These are phyloP conservation scores for Pholis gunnellus DNA, from an alignment of 2,113 vertebrate genomes.

Conservation along the genomic window DNA sequence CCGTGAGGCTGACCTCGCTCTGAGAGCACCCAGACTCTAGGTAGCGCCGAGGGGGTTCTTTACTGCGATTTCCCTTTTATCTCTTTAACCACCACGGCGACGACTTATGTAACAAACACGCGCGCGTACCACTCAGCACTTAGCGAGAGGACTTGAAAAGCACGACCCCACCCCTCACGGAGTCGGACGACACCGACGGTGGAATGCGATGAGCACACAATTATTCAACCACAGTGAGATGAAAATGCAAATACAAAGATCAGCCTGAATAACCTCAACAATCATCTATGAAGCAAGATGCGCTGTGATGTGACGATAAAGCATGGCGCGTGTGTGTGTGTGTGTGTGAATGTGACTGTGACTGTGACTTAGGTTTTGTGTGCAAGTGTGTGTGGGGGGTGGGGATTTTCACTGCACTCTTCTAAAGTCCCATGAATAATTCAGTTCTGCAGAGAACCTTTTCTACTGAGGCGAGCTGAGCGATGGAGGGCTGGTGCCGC, in stretches of 20 bases:
- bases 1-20: background rate
- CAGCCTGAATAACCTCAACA: slow-evolving; percentile 6
- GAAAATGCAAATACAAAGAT: slow-evolving; percentile 6
- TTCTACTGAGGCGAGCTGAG: slow-evolving; percentile 71
- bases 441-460: slow-evolving; percentile 81
- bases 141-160: slow-evolving; percentile 19
- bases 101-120: slow-evolving; percentile 59
- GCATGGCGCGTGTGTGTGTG: slow-evolving; percentile 19
- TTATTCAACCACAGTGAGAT: slow-evolving; percentile 61
- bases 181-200: slow-evolving; percentile 32
- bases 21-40: slow-evolving; percentile 7
- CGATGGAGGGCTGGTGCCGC: slow-evolving; percentile 43
- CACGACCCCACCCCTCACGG: slow-evolving; percentile 53
- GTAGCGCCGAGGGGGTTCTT: slow-evolving; percentile 11
- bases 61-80: background rate
- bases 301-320: slow-evolving; percentile 39
- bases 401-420: slow-evolving; percentile 77
- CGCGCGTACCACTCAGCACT: slow-evolving; percentile 10
- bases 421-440: slow-evolving; percentile 82
- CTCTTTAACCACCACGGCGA: slow-evolving; percentile 4
- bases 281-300: slow-evolving; percentile 22
- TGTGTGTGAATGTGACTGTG: slow-evolving; percentile 49
- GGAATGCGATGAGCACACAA: slow-evolving; percentile 49
- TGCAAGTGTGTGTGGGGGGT: slow-evolving; percentile 64
- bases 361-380: slow-evolving; percentile 66